Base-by-base conservation (phyloP, 1,140 invertebrate species). In the Drosophila dunni region DNA sequence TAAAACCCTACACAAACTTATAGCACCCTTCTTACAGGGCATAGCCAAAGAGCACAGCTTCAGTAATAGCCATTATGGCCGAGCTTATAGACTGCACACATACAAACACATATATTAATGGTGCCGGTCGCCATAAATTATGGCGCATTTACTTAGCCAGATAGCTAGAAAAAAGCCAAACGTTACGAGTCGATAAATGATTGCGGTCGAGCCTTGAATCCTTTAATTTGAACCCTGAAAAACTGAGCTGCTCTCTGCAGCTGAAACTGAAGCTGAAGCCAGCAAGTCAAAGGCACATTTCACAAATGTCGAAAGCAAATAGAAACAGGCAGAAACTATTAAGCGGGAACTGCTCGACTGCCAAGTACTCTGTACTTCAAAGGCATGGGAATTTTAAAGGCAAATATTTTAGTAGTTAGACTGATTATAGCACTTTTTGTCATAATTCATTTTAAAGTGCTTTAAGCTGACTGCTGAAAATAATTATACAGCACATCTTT, bases 211-310 rank as follows among this genome's bases (percentile, higher is more conserved):
- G 76, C 83, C 83, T 77, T 68, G 84, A 89, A 88, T 86, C 84
- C 83, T 89, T 88, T 88, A 83, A 89, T 89, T 88, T 88, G 69
- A 82, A 76, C 68, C 64, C 34, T 51, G 68, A 54, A 77, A 29
- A 56, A 74, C 68, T 58, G 62, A 56, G 51, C 51, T 64, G 34
- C 48, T 9, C 10, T 9, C 9, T 1, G 10, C 38, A 40, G 8
- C 40, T n/a, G 40, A 11, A 42, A n/a, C n/a, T 9, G 48, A 13
- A 44, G 50, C 24, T 33, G 46, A 45, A 48, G 62, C 63, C 71
- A 66, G 29, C 29, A 88, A 88, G 83, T 88, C 83, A 88, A 89
- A 88, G 84, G 83, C 83, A 86, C 83, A 89, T 88, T 80, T 89
- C 77, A 73, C 56, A 89, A 89, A 88, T 89, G 80, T 83, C 79